A percentile compares a stretch with the other conserved stretches of the same genome.
Evolutionary conservation across 2,113 vertebrate species (phyloP).

Genomic region (Tragelaphus scriptus): DNA sequence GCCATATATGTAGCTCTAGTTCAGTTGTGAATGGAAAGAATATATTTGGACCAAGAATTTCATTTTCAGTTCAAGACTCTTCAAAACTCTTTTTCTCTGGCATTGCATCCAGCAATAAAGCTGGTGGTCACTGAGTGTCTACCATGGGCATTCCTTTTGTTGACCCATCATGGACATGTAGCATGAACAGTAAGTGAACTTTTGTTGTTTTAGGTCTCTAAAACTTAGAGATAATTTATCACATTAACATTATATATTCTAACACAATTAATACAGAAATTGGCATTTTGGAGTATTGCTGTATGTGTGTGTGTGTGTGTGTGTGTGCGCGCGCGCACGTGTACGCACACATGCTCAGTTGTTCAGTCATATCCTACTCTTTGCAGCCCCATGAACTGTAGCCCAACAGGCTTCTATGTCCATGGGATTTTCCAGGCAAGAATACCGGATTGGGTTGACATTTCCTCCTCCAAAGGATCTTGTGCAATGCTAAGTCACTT

Average conservation of each 20-base stretch:
- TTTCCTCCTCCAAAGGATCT: neutral
- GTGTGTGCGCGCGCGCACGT: too few relatives aligned
- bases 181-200: neutral
- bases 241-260: neutral
- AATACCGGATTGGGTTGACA: neutral
- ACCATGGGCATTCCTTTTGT: neutral
- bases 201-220: neutral
- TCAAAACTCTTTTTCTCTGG: neutral
- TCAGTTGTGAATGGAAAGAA: neutral
- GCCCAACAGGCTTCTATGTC: neutral
- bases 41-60: neutral
- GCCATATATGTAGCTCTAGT: neutral
- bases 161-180: neutral
- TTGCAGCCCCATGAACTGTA: neutral
- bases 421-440: neutral
- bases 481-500: too few relatives aligned
- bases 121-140: neutral
- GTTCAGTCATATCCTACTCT: neutral
- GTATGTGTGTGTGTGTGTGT: neutral
- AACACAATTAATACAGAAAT: neutral
- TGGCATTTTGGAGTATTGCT: neutral
- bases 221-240: neutral
- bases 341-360: fast-evolving
- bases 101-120: neutral
- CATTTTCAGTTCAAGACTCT: neutral